Evolutionary conservation across 1,140 invertebrate genomes (phyloP).

Genomic region (Leguminivora glycinivorella): DNA sequence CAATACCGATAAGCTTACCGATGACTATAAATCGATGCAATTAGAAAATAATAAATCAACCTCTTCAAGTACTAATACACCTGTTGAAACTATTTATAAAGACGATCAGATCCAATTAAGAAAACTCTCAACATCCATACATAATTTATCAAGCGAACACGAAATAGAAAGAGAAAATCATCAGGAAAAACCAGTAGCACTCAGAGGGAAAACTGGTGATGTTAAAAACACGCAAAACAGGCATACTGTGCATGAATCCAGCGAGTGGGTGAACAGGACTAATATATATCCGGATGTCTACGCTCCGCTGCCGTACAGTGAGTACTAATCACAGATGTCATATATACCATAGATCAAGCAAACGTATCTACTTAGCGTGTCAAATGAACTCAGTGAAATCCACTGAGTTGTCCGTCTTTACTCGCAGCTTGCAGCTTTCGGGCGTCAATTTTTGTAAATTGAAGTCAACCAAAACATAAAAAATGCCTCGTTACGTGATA

Average conservation of each 20-base stretch:
- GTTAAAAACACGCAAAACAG: conserved; percentile 46
- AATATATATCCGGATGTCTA: conserved; percentile 72
- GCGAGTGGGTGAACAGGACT: conserved; percentile 65
- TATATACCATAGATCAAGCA: no score
- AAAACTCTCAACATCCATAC: conserved; percentile 18
- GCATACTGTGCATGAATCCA: conserved; percentile 61
- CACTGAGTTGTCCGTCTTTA: no score
- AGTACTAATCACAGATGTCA: no score
- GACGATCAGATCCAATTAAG: conserved; percentile 24
- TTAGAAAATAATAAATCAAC: conserved; percentile 39
- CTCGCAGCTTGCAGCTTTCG: no score
- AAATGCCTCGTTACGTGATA: no score
- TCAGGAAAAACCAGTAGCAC: conserved; percentile 26
- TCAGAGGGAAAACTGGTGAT: conserved; percentile 35
- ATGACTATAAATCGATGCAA: conserved; percentile 65
- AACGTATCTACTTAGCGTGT: no score
- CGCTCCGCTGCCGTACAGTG: conserved; percentile 71
- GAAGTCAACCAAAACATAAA: no score
- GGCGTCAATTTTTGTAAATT: no score
- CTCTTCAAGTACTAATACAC: not conserved
- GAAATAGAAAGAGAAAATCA: conserved; percentile 26
- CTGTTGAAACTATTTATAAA: conserved; percentile 21
- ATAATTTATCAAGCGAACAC: conserved; percentile 24
- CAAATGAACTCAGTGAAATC: no score
- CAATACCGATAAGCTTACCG: conserved; percentile 50